Conservation (phyloP, 30 jellyfish, hydroid and myxozoan genomes). For the Hydractinia symbiolongicarpus region DNA sequence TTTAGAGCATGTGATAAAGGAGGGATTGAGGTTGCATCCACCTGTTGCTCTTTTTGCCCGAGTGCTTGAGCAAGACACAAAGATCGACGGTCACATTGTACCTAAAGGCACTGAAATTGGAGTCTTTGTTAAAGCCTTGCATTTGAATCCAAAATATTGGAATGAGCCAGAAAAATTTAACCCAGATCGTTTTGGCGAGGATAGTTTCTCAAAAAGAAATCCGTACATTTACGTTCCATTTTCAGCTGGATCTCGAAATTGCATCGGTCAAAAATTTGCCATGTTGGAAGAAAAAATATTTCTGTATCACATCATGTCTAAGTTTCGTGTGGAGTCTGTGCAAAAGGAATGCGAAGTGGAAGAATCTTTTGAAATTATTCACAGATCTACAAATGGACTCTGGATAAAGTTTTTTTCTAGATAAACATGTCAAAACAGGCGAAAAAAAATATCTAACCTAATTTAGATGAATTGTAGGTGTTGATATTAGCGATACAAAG, state of each 20-base stretch:
- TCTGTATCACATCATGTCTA: constrained; percentile 12
- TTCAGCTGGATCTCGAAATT: constrained; percentile 89
- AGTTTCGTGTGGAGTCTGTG: constrained; percentile 16
- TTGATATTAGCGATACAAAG: too few relatives aligned
- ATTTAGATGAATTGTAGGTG: too few relatives aligned
- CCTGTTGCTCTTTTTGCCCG: constrained; percentile 65
- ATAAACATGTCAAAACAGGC: background rate
- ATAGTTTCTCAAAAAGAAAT: constrained; percentile 31
- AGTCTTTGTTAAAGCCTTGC: constrained; percentile 49
- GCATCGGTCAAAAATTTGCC: constrained; percentile 81
- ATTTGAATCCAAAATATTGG: constrained; percentile 72
- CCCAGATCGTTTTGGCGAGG: constrained; percentile 82
- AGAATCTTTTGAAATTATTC: constrained; percentile 27
- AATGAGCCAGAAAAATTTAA: constrained; percentile 48
- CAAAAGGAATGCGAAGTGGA: constrained; percentile 13
- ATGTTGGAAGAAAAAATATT: constrained; percentile 39
- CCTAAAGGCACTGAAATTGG: constrained; percentile 68
- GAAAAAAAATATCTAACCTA: too few relatives aligned
- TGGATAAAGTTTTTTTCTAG: constrained; percentile 4
- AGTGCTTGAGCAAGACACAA: constrained; percentile 38
- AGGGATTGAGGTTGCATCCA: constrained; percentile 54
- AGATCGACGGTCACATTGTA: constrained; percentile 36
- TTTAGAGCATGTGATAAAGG: constrained; percentile 62
- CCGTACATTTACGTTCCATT: constrained; percentile 56
- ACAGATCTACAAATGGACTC: constrained; percentile 26